A percentile compares a stretch with the other conserved stretches of the same genome.
phyloP scores from a whole-genome alignment of 2,113 vertebrate genomes.

The Lampris incognitus region DNA sequence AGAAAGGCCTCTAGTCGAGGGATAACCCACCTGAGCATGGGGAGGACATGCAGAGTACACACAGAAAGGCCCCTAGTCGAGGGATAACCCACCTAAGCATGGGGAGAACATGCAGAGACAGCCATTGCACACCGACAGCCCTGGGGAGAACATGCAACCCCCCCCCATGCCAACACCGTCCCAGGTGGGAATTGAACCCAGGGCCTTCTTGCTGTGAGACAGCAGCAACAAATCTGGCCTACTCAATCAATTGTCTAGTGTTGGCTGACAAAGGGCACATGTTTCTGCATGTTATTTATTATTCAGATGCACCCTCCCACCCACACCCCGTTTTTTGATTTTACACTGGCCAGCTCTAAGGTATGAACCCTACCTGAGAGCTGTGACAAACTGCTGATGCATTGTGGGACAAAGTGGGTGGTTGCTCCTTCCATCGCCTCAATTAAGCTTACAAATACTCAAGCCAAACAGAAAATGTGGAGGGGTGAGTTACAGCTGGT shows the following conservation, averaged over 20 bases:
- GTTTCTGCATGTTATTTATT: slow-evolving; percentile 41
- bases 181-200: too few species aligned
- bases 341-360: slow-evolving; percentile 15
- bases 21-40: too few species aligned
- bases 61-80: too few species aligned
- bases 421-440: slow-evolving; percentile 3
- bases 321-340: slow-evolving; percentile 12
- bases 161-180: too few species aligned
- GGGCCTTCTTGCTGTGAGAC: too few species aligned
- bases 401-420: neutral
- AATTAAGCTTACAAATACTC: slow-evolving; percentile 13
- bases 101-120: too few species aligned
- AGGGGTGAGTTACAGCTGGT: neutral
- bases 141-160: too few species aligned
- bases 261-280: slow-evolving; percentile 33
- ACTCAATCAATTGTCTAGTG: slow-evolving; percentile 22
- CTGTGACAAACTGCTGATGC: slow-evolving; percentile 31
- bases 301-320: slow-evolving; percentile 36
- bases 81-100: too few species aligned
- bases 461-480: slow-evolving; percentile 14
- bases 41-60: too few species aligned
- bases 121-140: too few species aligned
- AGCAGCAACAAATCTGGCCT: slow-evolving; percentile 31
- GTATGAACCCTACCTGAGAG: slow-evolving; percentile 34
- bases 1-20: too few species aligned